A percentile compares a stretch with the other conserved stretches of the same genome.
Conservation (phyloP, 2,888 invertebrate species). For the Drosophila kokeensis region DNA sequence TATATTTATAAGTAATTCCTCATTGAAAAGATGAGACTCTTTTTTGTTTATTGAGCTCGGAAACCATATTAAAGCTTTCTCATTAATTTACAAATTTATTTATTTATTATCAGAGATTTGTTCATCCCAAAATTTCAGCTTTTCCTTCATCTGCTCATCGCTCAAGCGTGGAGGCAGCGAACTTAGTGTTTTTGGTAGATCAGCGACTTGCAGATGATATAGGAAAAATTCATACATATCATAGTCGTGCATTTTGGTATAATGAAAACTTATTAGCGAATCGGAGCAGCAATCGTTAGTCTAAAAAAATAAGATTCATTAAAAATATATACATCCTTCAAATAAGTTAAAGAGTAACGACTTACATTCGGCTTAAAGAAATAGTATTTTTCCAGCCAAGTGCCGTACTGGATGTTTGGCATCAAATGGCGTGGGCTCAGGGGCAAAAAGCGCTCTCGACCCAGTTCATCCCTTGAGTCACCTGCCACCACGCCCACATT, state of each 20-base stretch:
- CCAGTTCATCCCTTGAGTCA: constrained; percentile 93
- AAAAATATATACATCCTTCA: background rate
- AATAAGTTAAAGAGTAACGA: background rate
- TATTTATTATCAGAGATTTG: constrained; percentile 36
- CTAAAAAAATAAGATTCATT: constrained; percentile 18
- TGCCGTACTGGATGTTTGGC: constrained; percentile 89
- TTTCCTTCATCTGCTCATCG: constrained; percentile 60
- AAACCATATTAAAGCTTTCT: background rate
- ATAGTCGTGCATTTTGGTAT: constrained; percentile 95
- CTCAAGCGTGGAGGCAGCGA: constrained; percentile 44
- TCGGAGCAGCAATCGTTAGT: constrained; percentile 94
- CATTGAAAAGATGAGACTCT: background rate
- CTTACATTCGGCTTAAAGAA: constrained; percentile 91
- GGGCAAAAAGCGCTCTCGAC: constrained; percentile 96
- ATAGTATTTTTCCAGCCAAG: constrained; percentile 98
- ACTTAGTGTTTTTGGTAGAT: constrained; percentile 10
- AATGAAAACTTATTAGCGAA: constrained; percentile 97
- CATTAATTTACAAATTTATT: background rate
- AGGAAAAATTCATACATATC: constrained; percentile 97
- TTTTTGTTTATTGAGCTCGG: no score
- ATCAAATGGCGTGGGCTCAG: constrained; percentile 91
- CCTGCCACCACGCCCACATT: constrained; percentile 94
- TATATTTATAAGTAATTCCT: background rate
- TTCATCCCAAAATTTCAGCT: constrained; percentile 63
- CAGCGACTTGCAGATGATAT: constrained; percentile 86